phyloP scores from a whole-genome alignment of 2,113 vertebrate species.

The Myrmecobius fasciatus region DNA sequence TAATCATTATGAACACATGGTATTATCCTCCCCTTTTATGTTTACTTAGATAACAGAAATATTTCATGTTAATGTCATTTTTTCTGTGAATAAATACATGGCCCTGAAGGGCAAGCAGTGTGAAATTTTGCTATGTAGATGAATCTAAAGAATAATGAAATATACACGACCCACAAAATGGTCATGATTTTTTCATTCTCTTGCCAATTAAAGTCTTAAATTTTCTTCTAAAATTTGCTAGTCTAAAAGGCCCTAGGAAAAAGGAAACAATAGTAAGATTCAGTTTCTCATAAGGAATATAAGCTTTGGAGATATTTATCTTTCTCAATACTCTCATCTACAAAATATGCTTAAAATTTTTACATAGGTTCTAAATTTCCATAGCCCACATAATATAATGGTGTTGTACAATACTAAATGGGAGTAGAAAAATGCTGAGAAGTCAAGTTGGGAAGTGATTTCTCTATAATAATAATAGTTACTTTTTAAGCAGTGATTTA shows the following conservation, averaged over 20 bases:
- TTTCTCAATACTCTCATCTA: constrained; percentile 15
- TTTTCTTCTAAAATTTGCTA: constrained; percentile 41
- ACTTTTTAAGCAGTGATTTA: background rate
- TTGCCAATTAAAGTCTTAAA: constrained; percentile 45
- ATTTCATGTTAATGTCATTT: constrained; percentile 65
- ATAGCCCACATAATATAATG: constrained; percentile 15
- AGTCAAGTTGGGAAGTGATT: background rate
- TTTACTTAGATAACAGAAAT: constrained; percentile 65
- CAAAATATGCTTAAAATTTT: background rate
- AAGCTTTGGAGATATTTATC: constrained; percentile 38
- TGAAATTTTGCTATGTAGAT: constrained; percentile 39
- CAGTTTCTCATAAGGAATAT: constrained; percentile 54
- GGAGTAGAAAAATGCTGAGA: background rate
- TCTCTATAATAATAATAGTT: background rate
- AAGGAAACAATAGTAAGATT: constrained; percentile 14
- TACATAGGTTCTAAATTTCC: background rate
- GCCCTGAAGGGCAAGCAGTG: constrained; percentile 32
- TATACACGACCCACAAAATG: background rate
- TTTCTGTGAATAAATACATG: constrained; percentile 63
- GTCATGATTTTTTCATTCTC: constrained; percentile 16
- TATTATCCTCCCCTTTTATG: constrained; percentile 40
- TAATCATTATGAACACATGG: constrained; percentile 66
- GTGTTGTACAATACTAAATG: constrained; percentile 22
- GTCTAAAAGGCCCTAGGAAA: constrained; percentile 42
- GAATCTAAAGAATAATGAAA: constrained; percentile 47